Percentiles rank a stretch among this genome's conserved stretches.
These are phyloP conservation scores for Pogonocherus hispidulus DNA, from an alignment of 2,888 invertebrate genomes.

Conservation along the genomic window DNA sequence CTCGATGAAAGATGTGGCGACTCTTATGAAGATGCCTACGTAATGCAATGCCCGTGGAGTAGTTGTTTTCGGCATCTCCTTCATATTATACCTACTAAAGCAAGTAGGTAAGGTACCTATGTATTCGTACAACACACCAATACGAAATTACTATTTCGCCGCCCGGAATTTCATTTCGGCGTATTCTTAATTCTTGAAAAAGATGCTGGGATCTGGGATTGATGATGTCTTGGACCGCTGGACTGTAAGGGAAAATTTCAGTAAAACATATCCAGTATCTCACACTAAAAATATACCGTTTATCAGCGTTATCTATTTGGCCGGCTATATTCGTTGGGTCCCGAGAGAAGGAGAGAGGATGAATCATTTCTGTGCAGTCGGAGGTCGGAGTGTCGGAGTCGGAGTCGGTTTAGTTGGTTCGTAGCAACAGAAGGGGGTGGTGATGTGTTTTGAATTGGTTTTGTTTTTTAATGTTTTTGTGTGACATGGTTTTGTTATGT, in stretches of 20 bases:
- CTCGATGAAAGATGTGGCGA: too few relatives aligned
- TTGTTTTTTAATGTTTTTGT: constrained; percentile 39
- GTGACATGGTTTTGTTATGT: constrained; percentile 40
- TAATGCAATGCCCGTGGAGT: too few relatives aligned
- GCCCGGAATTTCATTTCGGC: not conserved
- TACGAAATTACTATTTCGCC: too few relatives aligned
- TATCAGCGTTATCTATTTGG: not conserved
- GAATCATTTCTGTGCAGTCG: constrained; percentile 26
- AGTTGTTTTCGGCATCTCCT: too few relatives aligned
- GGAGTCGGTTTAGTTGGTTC: constrained; percentile 33
- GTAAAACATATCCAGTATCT: constrained; percentile 6
- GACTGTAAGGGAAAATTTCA: constrained; percentile 6
- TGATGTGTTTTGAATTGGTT: constrained; percentile 36
- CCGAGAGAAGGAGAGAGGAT: constrained; percentile 18
- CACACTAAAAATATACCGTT: not conserved
- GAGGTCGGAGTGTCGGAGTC: too few relatives aligned
- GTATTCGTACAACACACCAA: too few relatives aligned
- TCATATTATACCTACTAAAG: too few relatives aligned
- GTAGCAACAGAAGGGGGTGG: constrained; percentile 30
- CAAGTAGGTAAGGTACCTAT: too few relatives aligned
- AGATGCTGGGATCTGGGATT: constrained; percentile 16
- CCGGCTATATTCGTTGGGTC: constrained; percentile 9
- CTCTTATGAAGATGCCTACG: too few relatives aligned
- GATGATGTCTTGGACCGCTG: constrained; percentile 17
- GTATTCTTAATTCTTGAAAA: constrained; percentile 18